Conservation (phyloP, 2,113 vertebrate species). For the Crotalus tigris region DNA sequence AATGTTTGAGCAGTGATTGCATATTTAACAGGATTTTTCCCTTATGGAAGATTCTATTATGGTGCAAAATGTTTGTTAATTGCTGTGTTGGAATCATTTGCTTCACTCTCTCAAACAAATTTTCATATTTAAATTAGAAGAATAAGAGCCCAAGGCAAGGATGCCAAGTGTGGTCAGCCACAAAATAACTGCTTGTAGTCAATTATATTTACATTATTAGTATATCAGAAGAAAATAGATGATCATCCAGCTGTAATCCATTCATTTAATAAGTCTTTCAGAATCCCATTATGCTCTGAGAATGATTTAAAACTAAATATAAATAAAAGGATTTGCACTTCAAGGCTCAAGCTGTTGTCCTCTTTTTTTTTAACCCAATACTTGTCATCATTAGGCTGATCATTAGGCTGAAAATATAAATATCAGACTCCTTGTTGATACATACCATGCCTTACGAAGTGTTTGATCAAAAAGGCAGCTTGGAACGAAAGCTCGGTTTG, state of each 20-base stretch:
- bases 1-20: neutral
- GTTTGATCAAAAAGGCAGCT: slow-evolving; percentile 61
- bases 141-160: neutral
- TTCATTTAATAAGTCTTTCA: neutral
- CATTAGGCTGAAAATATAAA: slow-evolving; percentile 14
- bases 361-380: neutral
- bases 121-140: neutral
- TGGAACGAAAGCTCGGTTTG: slow-evolving; percentile 59
- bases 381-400: neutral
- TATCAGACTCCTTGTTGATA: slow-evolving; percentile 12
- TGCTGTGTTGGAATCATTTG: neutral
- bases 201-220: neutral
- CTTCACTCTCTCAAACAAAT: neutral
- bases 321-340: neutral
- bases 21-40: neutral
- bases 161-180: neutral
- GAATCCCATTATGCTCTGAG: neutral
- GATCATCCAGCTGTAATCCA: neutral
- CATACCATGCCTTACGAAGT: slow-evolving; percentile 50
- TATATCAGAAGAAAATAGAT: neutral
- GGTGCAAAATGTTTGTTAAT: neutral
- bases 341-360: neutral
- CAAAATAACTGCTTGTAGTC: neutral
- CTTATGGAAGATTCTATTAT: neutral
- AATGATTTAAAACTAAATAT: neutral